Base-by-base conservation (phyloP, 2,113 vertebrate species). In the Prolemur simus region DNA sequence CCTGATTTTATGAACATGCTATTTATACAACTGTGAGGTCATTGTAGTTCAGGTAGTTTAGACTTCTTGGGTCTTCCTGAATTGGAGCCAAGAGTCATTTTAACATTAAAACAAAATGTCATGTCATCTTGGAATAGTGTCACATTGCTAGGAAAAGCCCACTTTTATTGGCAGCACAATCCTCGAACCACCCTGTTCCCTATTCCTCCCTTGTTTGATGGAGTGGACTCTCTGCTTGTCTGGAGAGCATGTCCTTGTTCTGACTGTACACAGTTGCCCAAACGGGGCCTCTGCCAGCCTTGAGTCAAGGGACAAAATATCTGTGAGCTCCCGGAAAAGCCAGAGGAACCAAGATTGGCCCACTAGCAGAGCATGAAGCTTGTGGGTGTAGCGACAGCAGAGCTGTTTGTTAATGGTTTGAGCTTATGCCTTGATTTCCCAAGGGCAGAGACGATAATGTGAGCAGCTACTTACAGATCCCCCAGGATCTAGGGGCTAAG, bases 51-150 rank as follows among this genome's bases (percentile, higher is more conserved):
- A 82, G 34, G 47, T 52, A 63, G 21, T 47, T 66, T 64, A 76
- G 60, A 60, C 94, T 94, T 96, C 47, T 29, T 95, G 83, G 87
- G 69, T 76, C 93, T 86, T 94, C 56, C 42, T 96, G 87, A 95
- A 97, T 69, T 23, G 54, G 56, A 97, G 92, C 91, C 96, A 97
- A 93, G 42, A 56, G 76, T 98, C 87, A 94, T 98, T 96, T 98
- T 95, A 97, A 94, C 54, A 94, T 88, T 93, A 95, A 71, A 93
- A 94, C 27, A n/a, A 83, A 71, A 45, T 21, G 52, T 37, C 10
- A 54, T 54, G 9, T 87, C 93, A 66, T 76, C 23, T 34, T 71
- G 52, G 87, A 96, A 88, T 95, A 23, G 45, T 85, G 47, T 60
- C 81, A 37, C 23, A 42, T 58, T 64, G 39, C 47, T 64, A 92